These are phyloP conservation scores for Hephaestus fuliginosus DNA, from an alignment of 2,797 vertebrate genomes.

Conservation along the genomic window DNA sequence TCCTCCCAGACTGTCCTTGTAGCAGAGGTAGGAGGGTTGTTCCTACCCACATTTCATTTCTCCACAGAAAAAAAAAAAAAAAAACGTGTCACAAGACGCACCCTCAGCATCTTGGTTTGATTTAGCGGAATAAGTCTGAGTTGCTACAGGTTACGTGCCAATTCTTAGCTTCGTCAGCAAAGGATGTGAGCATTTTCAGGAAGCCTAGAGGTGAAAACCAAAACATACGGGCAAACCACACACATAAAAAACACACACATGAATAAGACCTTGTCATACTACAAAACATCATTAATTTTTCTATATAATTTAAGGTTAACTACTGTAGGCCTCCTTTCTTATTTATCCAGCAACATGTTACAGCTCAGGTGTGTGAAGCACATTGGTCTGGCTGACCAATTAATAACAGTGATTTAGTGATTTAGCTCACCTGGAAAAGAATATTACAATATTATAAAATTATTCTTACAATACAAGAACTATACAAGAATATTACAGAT, in stretches of 20 bases:
- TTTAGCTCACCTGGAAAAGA: not conserved
- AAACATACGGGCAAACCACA: constrained; percentile 10
- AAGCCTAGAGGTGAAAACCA: not conserved
- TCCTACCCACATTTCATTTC: not conserved
- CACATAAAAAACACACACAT: not conserved
- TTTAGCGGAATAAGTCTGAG: not conserved
- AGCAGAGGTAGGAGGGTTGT: not conserved
- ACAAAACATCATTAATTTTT: not conserved
- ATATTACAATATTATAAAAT: not conserved
- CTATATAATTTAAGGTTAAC: not conserved
- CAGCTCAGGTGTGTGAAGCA: not conserved
- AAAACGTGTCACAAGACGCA: not conserved
- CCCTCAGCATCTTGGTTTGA: constrained; percentile 1
- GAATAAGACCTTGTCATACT: not conserved
- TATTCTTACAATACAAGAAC: no score
- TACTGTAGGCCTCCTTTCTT: not conserved
- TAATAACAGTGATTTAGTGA: not conserved
- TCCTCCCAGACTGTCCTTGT: not conserved
- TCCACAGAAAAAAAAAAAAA: not conserved
- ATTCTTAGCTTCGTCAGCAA: constrained; percentile 29
- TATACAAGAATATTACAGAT: no score
- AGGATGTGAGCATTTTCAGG: not conserved
- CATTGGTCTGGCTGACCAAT: not conserved
- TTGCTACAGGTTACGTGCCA: not conserved
- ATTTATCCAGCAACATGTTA: not conserved